These are phyloP conservation scores for Setipinna tenuifilis DNA, from an alignment of 2,797 vertebrate species.

Conservation along the genomic window DNA sequence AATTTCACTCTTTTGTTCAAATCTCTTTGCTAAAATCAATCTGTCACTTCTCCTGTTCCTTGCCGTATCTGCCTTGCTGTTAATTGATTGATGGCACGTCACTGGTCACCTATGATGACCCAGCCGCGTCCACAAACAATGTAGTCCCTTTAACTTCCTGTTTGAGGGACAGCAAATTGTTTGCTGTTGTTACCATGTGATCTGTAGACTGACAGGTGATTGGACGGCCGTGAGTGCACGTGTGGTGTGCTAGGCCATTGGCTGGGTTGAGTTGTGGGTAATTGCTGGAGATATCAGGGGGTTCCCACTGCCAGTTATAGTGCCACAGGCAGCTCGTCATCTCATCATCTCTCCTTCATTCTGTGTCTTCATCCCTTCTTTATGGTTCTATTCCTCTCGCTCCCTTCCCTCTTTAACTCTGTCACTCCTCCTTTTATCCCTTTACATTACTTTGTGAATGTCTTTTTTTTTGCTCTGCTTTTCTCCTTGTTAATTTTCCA, in stretches of 20 bases:
- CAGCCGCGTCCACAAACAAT: too few species aligned
- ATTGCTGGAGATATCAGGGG: slow-evolving; percentile 39
- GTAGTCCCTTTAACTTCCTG: too few species aligned
- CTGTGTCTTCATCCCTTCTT: neutral
- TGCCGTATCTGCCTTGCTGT: too few species aligned
- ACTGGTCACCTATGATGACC: too few species aligned
- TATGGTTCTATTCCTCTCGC: neutral
- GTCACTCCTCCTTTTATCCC: too few species aligned
- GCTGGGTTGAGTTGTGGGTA: slow-evolving; percentile 37
- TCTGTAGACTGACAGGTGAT: too few species aligned
- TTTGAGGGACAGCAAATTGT: too few species aligned
- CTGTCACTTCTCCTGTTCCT: too few species aligned
- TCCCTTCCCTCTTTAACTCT: neutral
- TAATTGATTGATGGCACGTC: too few species aligned
- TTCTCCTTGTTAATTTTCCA: neutral
- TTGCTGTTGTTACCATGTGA: too few species aligned
- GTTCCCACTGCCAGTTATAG: slow-evolving; percentile 47
- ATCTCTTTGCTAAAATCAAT: too few species aligned
- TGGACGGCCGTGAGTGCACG: slow-evolving; percentile 38
- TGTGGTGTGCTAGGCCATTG: slow-evolving; percentile 34
- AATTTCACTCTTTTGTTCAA: too few species aligned
- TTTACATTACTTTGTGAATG: neutral
- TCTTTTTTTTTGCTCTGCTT: neutral
- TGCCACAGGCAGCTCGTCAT: slow-evolving; percentile 31
- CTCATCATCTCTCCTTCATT: slow-evolving; percentile 48